Evolutionary conservation across 2,888 invertebrate genomes (phyloP), one percentile per base, ranked within the genome.

Genomic region (Scotopteryx bipunctaria): DNA sequence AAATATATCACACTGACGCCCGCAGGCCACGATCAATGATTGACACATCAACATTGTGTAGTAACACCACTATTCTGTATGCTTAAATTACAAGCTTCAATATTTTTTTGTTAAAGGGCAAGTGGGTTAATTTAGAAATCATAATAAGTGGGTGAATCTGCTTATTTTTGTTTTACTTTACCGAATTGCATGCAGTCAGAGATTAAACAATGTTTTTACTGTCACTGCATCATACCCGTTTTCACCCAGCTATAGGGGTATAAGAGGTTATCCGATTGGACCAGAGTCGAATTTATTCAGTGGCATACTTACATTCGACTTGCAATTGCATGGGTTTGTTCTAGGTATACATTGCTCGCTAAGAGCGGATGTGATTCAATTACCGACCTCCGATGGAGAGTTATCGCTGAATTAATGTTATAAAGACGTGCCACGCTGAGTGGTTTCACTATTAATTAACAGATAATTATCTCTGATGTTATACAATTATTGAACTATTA

Each of bases 1-100:
- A 73, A 76, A 76, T 76, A n/a, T n/a, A 76, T 72, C 67, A 64
- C 67, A 71, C 71, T 74, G 68, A 64, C 60, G 57, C 59, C 58
- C 31, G 55, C 56, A 51, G 52, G 46, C 42, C 32, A 19, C 33
- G 35, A 40, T 57, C 57, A 60, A 52, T 66, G 67, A 71, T 71
- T 69, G 69, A 69, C 68, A 67, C 64, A 63, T 63, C 60, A 63
- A 62, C 56, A 33, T 60, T 56, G 57, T 60, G 57, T 64, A 55
- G 42, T 58, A 59, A 61, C 61, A 64, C 35, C 54, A 52, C 51
- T 54, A 21, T 40, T 48, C 11, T 23, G 9, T 32, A 13, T 5
- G 16, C 14, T 27, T 27, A 3, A 27, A 36, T 36, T 36, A 36
- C 36, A 36, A 38, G 4, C 16, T n/a, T 16, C 8, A 6, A 27